phyloP scores from a whole-genome alignment of 2,888 invertebrate genomes.

The Drosophila aldrichi region DNA sequence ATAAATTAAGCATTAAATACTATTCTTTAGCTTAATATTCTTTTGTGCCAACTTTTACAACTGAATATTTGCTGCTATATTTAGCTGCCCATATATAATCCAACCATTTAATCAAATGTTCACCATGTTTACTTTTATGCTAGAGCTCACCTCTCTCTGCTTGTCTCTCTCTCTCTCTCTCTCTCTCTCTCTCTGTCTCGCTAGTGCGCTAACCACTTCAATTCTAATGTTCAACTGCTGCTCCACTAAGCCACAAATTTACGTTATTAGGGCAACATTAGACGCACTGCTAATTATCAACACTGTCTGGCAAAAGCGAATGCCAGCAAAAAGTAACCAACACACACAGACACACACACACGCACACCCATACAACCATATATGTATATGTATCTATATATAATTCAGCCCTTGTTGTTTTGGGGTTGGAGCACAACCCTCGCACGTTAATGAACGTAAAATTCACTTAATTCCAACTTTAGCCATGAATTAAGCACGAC shows the following conservation, averaged over 20 bases:
- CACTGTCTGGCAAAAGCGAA: slow-evolving; percentile 55
- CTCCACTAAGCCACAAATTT: slow-evolving; percentile 69
- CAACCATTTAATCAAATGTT: slow-evolving; percentile 1
- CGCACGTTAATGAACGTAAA: slow-evolving; percentile 84
- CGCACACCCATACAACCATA: too few relatives aligned
- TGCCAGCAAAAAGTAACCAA: slow-evolving; percentile 24
- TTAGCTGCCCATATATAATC: neutral
- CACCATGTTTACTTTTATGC: slow-evolving; percentile 9
- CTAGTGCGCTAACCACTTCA: neutral
- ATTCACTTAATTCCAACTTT: slow-evolving; percentile 84
- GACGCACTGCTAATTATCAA: slow-evolving; percentile 76
- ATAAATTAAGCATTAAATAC: neutral
- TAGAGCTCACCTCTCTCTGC: neutral
- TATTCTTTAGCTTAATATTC: neutral
- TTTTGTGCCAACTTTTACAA: neutral
- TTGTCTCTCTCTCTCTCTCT: too few relatives aligned
- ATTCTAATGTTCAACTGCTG: slow-evolving; percentile 12
- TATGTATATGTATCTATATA: neutral
- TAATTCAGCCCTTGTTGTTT: neutral
- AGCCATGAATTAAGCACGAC: slow-evolving; percentile 83
- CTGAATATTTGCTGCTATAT: neutral
- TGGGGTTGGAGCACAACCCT: slow-evolving; percentile 60
- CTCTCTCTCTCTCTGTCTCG: neutral
- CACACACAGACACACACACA: slow-evolving; percentile 14
- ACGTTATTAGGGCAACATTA: slow-evolving; percentile 76